phyloP scores from a whole-genome alignment of 2,888 invertebrate species.

The Leucania comma region DNA sequence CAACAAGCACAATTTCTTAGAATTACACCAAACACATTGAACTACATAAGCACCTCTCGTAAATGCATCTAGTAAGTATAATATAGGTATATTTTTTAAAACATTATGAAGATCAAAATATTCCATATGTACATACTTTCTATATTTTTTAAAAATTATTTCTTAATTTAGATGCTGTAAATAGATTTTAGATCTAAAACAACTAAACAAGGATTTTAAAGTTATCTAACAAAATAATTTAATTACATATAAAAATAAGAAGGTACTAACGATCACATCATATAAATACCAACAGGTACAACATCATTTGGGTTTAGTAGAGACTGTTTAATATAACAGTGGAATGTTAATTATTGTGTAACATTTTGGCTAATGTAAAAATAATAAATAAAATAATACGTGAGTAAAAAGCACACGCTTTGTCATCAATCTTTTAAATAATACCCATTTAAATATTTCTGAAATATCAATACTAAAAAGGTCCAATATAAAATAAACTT shows the following conservation, averaged over 20 bases:
- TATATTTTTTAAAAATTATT: conserved; percentile 26
- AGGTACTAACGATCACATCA: conserved; percentile 66
- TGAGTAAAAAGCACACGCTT: conserved; percentile 46
- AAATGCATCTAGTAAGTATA: conserved; percentile 48
- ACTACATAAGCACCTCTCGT: conserved; percentile 45
- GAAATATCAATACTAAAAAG: conserved; percentile 64
- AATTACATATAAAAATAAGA: conserved; percentile 60
- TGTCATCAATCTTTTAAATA: conserved; percentile 53
- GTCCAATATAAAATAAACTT: conserved; percentile 62
- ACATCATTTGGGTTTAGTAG: conserved; percentile 26
- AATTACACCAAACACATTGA: conserved; percentile 41
- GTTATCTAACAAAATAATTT: conserved; percentile 61
- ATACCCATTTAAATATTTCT: conserved; percentile 59
- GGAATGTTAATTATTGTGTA: conserved; percentile 55
- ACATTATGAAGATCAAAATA: conserved; percentile 47
- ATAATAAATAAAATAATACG: conserved; percentile 27
- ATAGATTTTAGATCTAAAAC: conserved; percentile 53
- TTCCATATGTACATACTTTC: conserved; percentile 35
- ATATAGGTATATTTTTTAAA: conserved; percentile 19
- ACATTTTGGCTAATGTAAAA: conserved; percentile 28
- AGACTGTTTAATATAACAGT: conserved; percentile 37
- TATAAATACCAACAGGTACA: conserved; percentile 67
- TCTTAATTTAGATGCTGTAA: conserved; percentile 49
- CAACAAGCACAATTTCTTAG: conserved; percentile 24
- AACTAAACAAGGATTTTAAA: conserved; percentile 50